These are phyloP conservation scores for Habropoda laboriosa DNA, from an alignment of 1,140 invertebrate species.

Conservation along the genomic window DNA sequence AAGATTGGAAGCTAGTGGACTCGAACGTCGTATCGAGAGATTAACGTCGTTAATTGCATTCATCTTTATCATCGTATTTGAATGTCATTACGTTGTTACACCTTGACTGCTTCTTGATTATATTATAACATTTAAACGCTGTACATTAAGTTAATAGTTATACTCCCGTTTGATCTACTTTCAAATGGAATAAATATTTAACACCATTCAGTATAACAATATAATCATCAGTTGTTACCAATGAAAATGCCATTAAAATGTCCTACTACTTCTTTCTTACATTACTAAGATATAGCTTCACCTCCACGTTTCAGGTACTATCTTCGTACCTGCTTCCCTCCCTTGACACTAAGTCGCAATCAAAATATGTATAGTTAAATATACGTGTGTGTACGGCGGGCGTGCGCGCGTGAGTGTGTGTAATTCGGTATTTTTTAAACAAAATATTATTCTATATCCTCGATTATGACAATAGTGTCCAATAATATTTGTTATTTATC, in stretches of 20 bases:
- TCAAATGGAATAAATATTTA: conserved; percentile 18
- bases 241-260: conserved; percentile 27
- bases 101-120: conserved; percentile 21
- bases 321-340: conserved; percentile 66
- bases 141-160: conserved; percentile 3
- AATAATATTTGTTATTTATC: conserved; percentile 37
- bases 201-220: conserved; percentile 46
- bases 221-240: conserved; percentile 15
- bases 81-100: background rate
- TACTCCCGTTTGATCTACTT: background rate
- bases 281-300: conserved; percentile 43
- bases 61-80: background rate
- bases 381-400: too few species aligned
- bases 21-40: conserved; percentile 41
- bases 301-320: conserved; percentile 60
- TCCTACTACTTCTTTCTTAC: conserved; percentile 4
- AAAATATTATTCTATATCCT: conserved; percentile 40
- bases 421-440: conserved; percentile 15
- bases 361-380: conserved; percentile 37
- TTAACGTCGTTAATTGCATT: background rate
- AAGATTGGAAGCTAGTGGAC: conserved; percentile 26
- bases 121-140: conserved; percentile 38
- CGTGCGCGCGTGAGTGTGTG: too few species aligned
- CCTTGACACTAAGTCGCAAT: conserved; percentile 53
- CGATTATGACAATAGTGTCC: conserved; percentile 18